phyloP scores from a whole-genome alignment of 2,113 vertebrate genomes.

The Athene noctua region DNA sequence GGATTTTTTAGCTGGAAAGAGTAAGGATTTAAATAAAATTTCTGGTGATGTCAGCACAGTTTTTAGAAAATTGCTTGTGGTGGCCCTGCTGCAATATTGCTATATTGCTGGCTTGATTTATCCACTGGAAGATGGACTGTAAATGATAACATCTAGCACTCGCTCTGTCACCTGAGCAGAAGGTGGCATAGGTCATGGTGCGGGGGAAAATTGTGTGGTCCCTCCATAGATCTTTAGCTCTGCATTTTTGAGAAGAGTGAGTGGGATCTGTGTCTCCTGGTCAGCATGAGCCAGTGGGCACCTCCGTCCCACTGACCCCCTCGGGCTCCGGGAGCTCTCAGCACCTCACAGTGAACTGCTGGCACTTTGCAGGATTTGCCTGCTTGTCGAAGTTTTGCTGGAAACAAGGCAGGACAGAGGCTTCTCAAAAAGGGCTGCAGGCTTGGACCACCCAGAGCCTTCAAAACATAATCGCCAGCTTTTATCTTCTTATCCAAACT shows the following conservation, averaged over 20 bases:
- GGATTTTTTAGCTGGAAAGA: constrained; percentile 43
- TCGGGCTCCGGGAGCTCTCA: fast-evolving
- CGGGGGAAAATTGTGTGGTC: not conserved
- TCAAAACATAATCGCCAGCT: not conserved
- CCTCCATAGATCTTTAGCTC: not conserved
- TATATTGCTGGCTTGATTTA: not conserved
- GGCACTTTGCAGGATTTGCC: not conserved
- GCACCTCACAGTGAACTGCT: not conserved
- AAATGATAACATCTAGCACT: not conserved
- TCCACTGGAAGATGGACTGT: not conserved
- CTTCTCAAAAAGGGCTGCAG: not conserved
- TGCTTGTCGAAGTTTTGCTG: not conserved
- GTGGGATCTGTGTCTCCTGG: not conserved
- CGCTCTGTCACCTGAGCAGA: not conserved
- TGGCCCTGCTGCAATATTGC: not conserved
- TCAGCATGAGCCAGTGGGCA: not conserved
- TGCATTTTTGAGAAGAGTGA: not conserved
- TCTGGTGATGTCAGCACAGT: constrained; percentile 13
- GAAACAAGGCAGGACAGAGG: not conserved
- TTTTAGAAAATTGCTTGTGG: constrained; percentile 44
- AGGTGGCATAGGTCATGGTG: not conserved
- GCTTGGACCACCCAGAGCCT: not conserved
- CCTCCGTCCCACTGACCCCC: fast-evolving
- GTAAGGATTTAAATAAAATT: constrained; percentile 49
- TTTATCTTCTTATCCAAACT: not conserved